Base-by-base conservation (phyloP, 2,888 invertebrate genomes). In the Pterobdella sp. region DNA sequence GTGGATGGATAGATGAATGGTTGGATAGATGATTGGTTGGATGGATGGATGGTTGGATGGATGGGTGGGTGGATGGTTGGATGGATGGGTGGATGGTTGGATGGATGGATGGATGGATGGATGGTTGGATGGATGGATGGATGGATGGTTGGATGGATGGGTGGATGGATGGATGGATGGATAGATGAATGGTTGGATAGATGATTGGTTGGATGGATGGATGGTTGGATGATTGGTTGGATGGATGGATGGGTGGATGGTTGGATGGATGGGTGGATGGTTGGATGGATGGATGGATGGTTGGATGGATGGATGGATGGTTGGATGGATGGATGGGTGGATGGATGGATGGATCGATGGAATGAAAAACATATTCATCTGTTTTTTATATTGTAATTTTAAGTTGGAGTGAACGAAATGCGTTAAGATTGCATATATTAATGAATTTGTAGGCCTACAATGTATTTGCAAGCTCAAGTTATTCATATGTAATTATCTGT, bases 281-380 rank as follows among this genome's bases (percentile, higher is more conserved):
- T 14, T 63, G 31, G n/a, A 63, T 29, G n/a, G n/a, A n/a, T 63
- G 63, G n/a, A 63, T 63, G 63, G n/a, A 63, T 63, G 63, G n/a
- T 26, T 10, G n/a, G 42, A 42, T 14, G 7, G 42, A 42, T 42
- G 42, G 18, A 42, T 42, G 42, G 18, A 42, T 42, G 42, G n/a
- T n/a, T n/a, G n/a, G n/a, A 42, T 42, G 42, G 18, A 42, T 42
- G 42, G 18, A 42, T 42, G 42, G n/a, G 18, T 42, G 42, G 18
- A 42, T 42, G 42, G 18, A 42, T 42, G 42, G n/a, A n/a, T n/a
- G n/a, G n/a, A n/a, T n/a, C n/a, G n/a, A n/a, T n/a, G n/a, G n/a
- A n/a, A n/a, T n/a, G n/a, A n/a, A n/a, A n/a, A n/a, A n/a, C n/a
- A n/a, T n/a, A n/a, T n/a, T n/a, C n/a, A n/a, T n/a, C n/a, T n/a